Conservation (phyloP, 2,888 invertebrate species). For the Sepioteuthis lessoniana region DNA sequence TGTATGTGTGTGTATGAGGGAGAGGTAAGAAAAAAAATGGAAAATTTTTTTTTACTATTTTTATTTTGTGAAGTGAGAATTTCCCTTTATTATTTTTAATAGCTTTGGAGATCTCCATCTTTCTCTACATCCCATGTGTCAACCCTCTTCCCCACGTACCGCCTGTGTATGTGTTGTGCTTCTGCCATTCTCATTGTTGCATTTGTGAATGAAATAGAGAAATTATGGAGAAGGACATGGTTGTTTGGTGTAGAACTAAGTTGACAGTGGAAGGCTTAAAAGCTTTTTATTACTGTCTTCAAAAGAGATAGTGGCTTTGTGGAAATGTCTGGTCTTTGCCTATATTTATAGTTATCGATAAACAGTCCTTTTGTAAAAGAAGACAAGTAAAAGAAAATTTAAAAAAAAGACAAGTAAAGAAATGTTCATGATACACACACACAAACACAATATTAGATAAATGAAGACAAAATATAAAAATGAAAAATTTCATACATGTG, state of each 20-base stretch:
- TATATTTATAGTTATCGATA: background rate
- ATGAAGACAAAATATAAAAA: background rate
- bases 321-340: background rate
- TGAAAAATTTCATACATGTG: no score
- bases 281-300: background rate
- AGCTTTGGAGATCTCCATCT: background rate
- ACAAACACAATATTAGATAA: background rate
- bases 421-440: background rate
- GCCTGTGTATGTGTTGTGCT: background rate
- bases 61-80: background rate
- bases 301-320: conserved; percentile 4
- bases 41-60: background rate
- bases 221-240: background rate
- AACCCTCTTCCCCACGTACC: background rate
- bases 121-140: background rate
- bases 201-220: background rate
- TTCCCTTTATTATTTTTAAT: conserved; percentile 4
- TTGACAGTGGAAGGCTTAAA: conserved; percentile 6
- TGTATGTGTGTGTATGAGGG: no score
- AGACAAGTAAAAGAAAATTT: background rate
- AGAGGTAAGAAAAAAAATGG: no score
- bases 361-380: background rate
- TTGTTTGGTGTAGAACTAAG: background rate
- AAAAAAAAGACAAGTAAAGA: background rate
- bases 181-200: background rate